phyloP scores from a whole-genome alignment of 2,888 invertebrate species.

The Melanostoma scalare region DNA sequence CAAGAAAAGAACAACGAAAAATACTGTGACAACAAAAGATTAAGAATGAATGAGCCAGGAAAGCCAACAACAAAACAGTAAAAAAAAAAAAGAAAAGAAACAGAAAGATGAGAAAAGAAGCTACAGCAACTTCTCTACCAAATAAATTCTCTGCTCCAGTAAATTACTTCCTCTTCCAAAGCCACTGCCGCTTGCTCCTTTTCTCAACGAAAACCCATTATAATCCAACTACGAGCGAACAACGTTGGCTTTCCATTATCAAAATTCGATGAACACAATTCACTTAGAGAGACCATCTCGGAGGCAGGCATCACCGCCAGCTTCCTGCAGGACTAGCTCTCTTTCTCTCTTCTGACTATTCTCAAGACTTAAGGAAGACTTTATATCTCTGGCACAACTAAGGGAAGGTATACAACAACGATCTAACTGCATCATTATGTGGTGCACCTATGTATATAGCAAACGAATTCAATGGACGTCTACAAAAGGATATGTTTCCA shows the following conservation, averaged over 20 bases:
- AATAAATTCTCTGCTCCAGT: constrained; percentile 65
- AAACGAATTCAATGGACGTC: constrained; percentile 29
- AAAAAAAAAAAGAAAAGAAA: background rate
- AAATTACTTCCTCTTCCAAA: constrained; percentile 53
- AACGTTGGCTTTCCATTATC: constrained; percentile 64
- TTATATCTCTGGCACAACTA: constrained; percentile 12
- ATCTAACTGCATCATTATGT: constrained; percentile 49
- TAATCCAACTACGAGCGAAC: constrained; percentile 52
- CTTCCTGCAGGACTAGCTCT: constrained; percentile 5
- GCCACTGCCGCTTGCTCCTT: background rate
- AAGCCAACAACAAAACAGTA: constrained; percentile 27
- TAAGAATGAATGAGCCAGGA: constrained; percentile 44
- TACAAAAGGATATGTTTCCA: constrained; percentile 29
- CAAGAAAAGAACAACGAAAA: constrained; percentile 11
- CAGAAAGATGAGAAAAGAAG: constrained; percentile 11
- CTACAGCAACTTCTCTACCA: constrained; percentile 42
- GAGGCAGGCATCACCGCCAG: constrained; percentile 24
- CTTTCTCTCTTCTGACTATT: constrained; percentile 35
- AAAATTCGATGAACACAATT: constrained; percentile 71
- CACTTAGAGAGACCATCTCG: constrained; percentile 39
- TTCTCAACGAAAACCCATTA: constrained; percentile 27
- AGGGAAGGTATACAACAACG: constrained; percentile 26
- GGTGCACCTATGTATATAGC: background rate
- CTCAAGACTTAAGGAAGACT: constrained; percentile 33
- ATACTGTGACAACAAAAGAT: constrained; percentile 52